Base-by-base conservation (phyloP, 2,888 invertebrate species). In the Ormyrus rosae region DNA sequence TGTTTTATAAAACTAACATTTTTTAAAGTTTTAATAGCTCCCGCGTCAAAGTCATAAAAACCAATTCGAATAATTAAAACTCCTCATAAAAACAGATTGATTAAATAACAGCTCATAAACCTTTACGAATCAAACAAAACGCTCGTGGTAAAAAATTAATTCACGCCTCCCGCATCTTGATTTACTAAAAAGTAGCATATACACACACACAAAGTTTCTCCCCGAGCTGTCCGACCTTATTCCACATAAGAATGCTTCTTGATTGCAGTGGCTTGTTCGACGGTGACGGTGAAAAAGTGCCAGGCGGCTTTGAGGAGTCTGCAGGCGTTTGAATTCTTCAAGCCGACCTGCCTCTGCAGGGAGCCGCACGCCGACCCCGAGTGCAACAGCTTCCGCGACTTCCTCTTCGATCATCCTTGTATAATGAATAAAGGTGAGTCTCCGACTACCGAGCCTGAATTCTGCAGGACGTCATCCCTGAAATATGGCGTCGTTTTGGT, bases 341-440 rank as follows among this genome's bases (percentile, higher is more conserved):
- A 96, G 90, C 97, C 97, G 87, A 97, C 97, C 86, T 97, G 97
- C 91, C 94, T 97, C 89, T 97, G 97, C 92, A 94, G 96, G 86
- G 97, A 97, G 89, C 97, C 97, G 61, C 95, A 95, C 91, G 95
- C 96, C 89, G 97, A 97, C 91, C 96, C 96, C 83, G 96, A 97
- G 89, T 97, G 97, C 92, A 97, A 97, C 93, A 96, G 96, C 89
- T 97, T 97, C 93, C 94, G 96, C 90, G 96, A 97, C 92, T 97
- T 97, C 91, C 94, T 97, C 85, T 97, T 97, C 91, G 97, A 97
- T 92, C 97, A 97, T 92, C 97, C 97, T 83, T 97, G 97, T 92
- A 95, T 96, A 85, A 93, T 94, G 90, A 96, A 96, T 92, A 97
- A 96, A 94, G 97, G 97, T 97, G 91, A 92, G 93, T 87, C 7